Conservation (phyloP, 2,888 invertebrate genomes). For the Cynaeus angustus region DNA sequence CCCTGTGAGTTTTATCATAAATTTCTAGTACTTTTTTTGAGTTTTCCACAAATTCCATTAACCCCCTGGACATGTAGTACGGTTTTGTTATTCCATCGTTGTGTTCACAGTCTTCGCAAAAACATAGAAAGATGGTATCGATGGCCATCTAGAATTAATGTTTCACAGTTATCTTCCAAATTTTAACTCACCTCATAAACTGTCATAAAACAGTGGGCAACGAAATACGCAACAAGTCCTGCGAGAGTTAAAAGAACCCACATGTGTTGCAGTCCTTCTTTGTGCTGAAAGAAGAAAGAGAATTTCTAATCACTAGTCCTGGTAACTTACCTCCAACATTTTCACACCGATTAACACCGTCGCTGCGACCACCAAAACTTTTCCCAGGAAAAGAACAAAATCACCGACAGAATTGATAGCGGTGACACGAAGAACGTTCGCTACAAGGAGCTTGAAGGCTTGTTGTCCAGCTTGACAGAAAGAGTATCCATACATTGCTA, state of each 20-base stretch:
- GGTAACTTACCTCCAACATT: slow-evolving; percentile 73
- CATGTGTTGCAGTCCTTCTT: slow-evolving; percentile 75
- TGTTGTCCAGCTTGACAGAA: slow-evolving; percentile 78
- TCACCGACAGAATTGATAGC: slow-evolving; percentile 85
- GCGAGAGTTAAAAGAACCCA: slow-evolving; percentile 79
- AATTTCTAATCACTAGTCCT: too few species aligned
- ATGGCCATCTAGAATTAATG: slow-evolving; percentile 81
- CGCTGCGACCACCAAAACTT: slow-evolving; percentile 78
- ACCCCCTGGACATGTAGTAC: slow-evolving; percentile 79
- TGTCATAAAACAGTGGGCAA: slow-evolving; percentile 82
- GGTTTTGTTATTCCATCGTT: slow-evolving; percentile 78
- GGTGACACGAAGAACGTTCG: slow-evolving; percentile 78
- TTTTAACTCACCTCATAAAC: slow-evolving; percentile 78
- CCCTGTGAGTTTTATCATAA: slow-evolving; percentile 50
- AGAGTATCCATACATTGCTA: slow-evolving; percentile 79
- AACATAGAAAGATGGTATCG: slow-evolving; percentile 80
- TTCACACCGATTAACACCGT: slow-evolving; percentile 78
- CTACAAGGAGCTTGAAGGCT: slow-evolving; percentile 77
- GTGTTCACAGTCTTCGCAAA: slow-evolving; percentile 79
- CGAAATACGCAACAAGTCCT: slow-evolving; percentile 79
- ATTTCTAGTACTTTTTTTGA: slow-evolving; percentile 73
- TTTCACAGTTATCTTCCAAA: slow-evolving; percentile 9
- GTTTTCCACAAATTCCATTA: slow-evolving; percentile 80
- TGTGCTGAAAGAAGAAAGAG: slow-evolving; percentile 68
- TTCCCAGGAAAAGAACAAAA: slow-evolving; percentile 81